phyloP scores from a whole-genome alignment of 2,113 vertebrate genomes.

The Cebidichthys violaceus region DNA sequence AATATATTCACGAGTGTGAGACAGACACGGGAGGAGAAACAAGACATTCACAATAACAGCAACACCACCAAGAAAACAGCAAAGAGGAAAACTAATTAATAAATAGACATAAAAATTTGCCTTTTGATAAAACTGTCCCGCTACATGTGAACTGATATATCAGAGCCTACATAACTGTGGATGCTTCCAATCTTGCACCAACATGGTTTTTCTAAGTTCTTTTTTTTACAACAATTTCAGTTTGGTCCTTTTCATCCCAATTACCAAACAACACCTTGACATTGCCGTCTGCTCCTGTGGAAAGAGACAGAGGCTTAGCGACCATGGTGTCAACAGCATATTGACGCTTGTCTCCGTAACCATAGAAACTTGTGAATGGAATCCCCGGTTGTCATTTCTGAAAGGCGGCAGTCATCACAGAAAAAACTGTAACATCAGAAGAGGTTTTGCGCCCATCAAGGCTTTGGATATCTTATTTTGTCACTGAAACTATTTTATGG shows the following conservation, averaged over 20 bases:
- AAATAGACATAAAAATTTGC: not conserved
- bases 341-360: slow-evolving; percentile 60
- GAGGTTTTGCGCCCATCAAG: not conserved
- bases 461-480: slow-evolving; percentile 2
- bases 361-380: slow-evolving; percentile 71
- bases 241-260: slow-evolving; percentile 30
- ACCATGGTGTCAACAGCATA: slow-evolving; percentile 57
- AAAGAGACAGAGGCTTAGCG: slow-evolving; percentile 41
- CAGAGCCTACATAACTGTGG: not conserved
- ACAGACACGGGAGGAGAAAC: slow-evolving; percentile 35
- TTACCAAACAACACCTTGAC: slow-evolving; percentile 52
- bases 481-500: slow-evolving; percentile 17
- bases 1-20: slow-evolving; percentile 73
- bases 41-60: slow-evolving; percentile 38
- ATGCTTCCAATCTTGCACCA: not conserved
- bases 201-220: not conserved
- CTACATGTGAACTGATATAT: not conserved
- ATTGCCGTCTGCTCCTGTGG: slow-evolving; percentile 26
- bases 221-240: slow-evolving; percentile 29
- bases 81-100: not conserved
- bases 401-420: slow-evolving; percentile 23
- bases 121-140: slow-evolving; percentile 8
- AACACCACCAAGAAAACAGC: not conserved
- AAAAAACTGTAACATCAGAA: not conserved
- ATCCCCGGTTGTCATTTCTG: slow-evolving; percentile 35